Evolutionary conservation across 2,888 invertebrate species (phyloP).

Genomic region (Lasioglossum figueresi): DNA sequence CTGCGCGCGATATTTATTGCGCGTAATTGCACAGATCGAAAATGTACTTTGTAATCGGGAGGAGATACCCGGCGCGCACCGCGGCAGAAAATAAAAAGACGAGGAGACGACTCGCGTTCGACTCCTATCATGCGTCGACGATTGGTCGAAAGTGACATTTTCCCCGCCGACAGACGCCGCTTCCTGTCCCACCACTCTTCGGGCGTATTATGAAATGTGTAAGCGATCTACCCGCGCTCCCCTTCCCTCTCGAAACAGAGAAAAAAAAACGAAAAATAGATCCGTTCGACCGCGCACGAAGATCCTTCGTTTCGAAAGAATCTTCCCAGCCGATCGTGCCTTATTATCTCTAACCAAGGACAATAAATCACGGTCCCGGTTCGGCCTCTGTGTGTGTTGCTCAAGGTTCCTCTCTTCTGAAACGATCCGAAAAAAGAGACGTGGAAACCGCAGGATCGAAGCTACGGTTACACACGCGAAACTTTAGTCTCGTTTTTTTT

Average conservation of each 20-base stretch:
- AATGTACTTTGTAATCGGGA: slow-evolving; percentile 10
- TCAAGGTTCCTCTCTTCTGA: slow-evolving; percentile 68
- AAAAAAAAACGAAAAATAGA: slow-evolving; percentile 39
- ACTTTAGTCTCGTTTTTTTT: slow-evolving; percentile 59
- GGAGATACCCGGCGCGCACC: slow-evolving; percentile 1
- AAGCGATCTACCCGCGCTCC: slow-evolving; percentile 30
- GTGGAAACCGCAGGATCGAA: slow-evolving; percentile 69
- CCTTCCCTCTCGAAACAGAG: background rate
- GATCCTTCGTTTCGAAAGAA: slow-evolving; percentile 67
- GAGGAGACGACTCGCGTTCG: background rate
- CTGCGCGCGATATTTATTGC: slow-evolving; percentile 40
- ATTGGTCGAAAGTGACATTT: slow-evolving; percentile 6
- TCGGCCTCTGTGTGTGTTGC: slow-evolving; percentile 43
- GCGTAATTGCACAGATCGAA: slow-evolving; percentile 40
- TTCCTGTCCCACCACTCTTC: slow-evolving; percentile 1
- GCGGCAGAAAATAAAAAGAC: background rate
- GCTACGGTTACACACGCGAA: slow-evolving; percentile 67
- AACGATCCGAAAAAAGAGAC: slow-evolving; percentile 67
- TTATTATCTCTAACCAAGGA: slow-evolving; percentile 71
- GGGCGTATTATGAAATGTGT: slow-evolving; percentile 39
- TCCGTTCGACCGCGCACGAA: slow-evolving; percentile 49
- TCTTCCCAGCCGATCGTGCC: slow-evolving; percentile 67
- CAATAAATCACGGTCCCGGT: slow-evolving; percentile 71
- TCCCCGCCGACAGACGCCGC: background rate
- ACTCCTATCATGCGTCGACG: background rate